phyloP scores from a whole-genome alignment of 2,113 vertebrate genomes.

The Cyprinodon variegatus region DNA sequence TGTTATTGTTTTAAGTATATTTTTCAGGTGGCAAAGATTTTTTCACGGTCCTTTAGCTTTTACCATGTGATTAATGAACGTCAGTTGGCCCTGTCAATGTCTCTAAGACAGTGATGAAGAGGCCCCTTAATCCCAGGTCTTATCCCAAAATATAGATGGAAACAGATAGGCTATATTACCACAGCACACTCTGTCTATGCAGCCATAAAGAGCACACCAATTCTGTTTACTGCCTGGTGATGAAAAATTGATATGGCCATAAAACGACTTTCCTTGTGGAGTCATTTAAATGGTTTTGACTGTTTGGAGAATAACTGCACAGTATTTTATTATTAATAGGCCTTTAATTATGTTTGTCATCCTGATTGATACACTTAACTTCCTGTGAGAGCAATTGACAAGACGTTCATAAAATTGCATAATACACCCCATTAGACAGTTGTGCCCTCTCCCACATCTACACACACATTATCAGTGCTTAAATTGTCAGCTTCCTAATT shows the following conservation, averaged over 20 bases:
- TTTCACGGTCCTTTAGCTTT: constrained; percentile 10
- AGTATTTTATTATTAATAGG: constrained; percentile 63
- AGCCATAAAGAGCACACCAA: constrained; percentile 36
- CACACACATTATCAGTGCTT: constrained; percentile 25
- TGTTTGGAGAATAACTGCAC: constrained; percentile 17
- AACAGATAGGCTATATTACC: constrained; percentile 33
- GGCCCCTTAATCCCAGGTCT: constrained; percentile 36
- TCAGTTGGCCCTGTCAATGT: constrained; percentile 51
- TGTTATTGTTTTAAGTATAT: background rate
- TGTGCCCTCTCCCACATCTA: constrained; percentile 3
- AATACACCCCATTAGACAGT: constrained; percentile 25
- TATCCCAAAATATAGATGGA: constrained; percentile 43
- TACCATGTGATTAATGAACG: constrained; percentile 46
- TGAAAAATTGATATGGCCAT: constrained; percentile 66
- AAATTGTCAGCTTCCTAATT: constrained; percentile 59
- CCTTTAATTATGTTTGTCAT: constrained; percentile 56
- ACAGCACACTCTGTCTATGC: constrained; percentile 21
- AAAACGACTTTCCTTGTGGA: constrained; percentile 54
- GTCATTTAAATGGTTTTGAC: constrained; percentile 38
- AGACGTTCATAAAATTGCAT: constrained; percentile 13
- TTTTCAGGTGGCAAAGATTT: background rate
- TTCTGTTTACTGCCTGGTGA: constrained; percentile 45
- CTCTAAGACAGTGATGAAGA: constrained; percentile 48
- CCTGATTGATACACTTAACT: constrained; percentile 57
- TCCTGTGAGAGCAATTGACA: constrained; percentile 41